Evolutionary conservation across 2,888 invertebrate genomes (phyloP), one percentile per base, ranked within the genome.

Genomic region (Diachrysia chrysitis): DNA sequence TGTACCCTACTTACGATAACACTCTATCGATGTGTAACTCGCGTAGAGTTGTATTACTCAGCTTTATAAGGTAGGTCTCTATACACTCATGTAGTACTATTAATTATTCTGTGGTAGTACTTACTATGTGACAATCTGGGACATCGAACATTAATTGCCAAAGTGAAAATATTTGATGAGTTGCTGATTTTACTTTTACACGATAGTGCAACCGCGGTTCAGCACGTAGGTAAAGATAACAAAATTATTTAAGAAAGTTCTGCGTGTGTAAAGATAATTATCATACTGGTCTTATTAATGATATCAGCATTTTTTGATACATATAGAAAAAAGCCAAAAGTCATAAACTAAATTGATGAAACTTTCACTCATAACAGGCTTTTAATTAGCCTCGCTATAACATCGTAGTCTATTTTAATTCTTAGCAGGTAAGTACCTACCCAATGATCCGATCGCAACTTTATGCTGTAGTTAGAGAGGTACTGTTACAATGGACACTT

Each of bases 1-100:
- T 17, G 21, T 63, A 65, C 71, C 71, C 62, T 73, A 56, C 71
- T 62, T 66, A 12, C 62, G 71, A 54, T 65, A 76, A 32, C 10
- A 32, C 32, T 29, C 29, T 10, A 32, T 10, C 32, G 10, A 32
- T 32, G 10, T 32, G 32, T 32, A 10, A 2, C 58, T 60, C 12
- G 23, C 42, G 23, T 53, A 62, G 55, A 23, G 2, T 19, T 57
- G 57, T 29, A 21, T 57, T 35, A 37, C 7, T 58, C 58, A 42
- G 42, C 42, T 42, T n/a, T 42, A 42, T 42, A n/a, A n/a, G 42
- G 16, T 42, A 16, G 42, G 42, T 16, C 10, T 2, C 12, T 9
- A 32, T 14, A 2, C 14, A 35, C 14, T 35, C 9, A 4, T 7
- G 25, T 25, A 25, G 25, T 42, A 42, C 42, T n/a, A n/a, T n/a